Percentiles rank a stretch among this genome's conserved stretches.
Conservation (phyloP, 2,888 invertebrate genomes). For the Julus scanicus region DNA sequence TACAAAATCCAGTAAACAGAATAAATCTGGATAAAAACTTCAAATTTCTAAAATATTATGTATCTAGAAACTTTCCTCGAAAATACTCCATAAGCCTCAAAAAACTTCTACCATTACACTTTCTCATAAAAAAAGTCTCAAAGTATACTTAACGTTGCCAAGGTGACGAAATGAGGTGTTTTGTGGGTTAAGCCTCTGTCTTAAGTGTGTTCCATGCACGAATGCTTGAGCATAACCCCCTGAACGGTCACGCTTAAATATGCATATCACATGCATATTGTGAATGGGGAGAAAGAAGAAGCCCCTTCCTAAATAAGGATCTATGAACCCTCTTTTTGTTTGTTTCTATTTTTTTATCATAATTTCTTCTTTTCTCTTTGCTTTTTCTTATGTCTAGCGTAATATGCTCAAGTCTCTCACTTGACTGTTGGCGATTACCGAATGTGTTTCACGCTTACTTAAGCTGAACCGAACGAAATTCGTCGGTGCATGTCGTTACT, state of each 20-base stretch:
- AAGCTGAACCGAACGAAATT: slow-evolving; percentile 56
- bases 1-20: too few relatives aligned
- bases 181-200: not conserved
- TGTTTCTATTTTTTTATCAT: slow-evolving; percentile 31
- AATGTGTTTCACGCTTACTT: slow-evolving; percentile 56
- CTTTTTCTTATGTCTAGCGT: slow-evolving; percentile 11
- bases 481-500: slow-evolving; percentile 54
- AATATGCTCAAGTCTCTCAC: slow-evolving; percentile 43
- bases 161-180: slow-evolving; percentile 47
- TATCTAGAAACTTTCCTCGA: too few relatives aligned
- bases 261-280: slow-evolving; percentile 12
- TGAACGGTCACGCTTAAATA: slow-evolving; percentile 52
- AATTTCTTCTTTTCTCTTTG: slow-evolving; percentile 17
- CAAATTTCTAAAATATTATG: too few relatives aligned
- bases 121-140: not conserved
- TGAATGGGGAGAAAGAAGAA: not conserved
- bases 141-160: slow-evolving; percentile 19
- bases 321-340: slow-evolving; percentile 16
- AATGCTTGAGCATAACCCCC: slow-evolving; percentile 47
- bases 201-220: slow-evolving; percentile 47
- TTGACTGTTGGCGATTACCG: slow-evolving; percentile 47
- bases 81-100: not conserved
- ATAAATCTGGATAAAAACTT: too few relatives aligned
- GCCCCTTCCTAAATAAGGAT: not conserved
- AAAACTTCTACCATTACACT: not conserved